Evolutionary conservation across 2,113 vertebrate species (phyloP), one percentile per base, ranked within the genome.

Genomic region (Laticauda colubrina): DNA sequence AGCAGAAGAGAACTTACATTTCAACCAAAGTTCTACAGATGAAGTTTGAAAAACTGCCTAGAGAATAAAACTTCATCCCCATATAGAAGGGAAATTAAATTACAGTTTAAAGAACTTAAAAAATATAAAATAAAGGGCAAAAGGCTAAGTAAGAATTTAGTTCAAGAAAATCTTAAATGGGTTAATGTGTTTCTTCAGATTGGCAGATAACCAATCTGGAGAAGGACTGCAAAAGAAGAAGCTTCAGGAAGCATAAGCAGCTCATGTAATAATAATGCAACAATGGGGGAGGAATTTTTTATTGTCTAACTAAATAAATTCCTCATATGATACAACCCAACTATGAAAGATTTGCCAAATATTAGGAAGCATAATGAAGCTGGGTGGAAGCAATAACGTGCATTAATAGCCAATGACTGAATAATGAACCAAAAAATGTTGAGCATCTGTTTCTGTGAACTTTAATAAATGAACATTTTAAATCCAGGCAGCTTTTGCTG

Each of bases 391-490:
- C 59, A 90, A 86, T 87, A 48, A 23, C 45, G 55, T 90, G 39
- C 39, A 87, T 90, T 93, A 93, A 93, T 87, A 87, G 56, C 26
- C 29, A 90, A 43, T 48, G 48, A 86, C 92, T 89, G 88, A 89
- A 87, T 93, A 53, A 90, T 64, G 89, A 93, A 87, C 48, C 81
- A 53, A 54, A 93, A 90, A 81, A n/a, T 56, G 55, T 3, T 54
- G 92, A 90, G 61, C 85, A 94, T 91, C 86, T 75, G 91, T 87
- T 90, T 56, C 89, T 90, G 89, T 92, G 89, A 90, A 88, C 91
- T 92, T 88, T 94, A 48, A 92, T 51, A 93, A 91, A 94, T 15
- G 92, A 90, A 90, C 51, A 93, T 93, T 93, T 93, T 81, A 93
- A 64, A 87, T 53, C 54, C 54, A 85, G 45, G 51, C 61, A 88